Conservation (phyloP, 2,888 invertebrate species). For the Drosophila formosana region DNA sequence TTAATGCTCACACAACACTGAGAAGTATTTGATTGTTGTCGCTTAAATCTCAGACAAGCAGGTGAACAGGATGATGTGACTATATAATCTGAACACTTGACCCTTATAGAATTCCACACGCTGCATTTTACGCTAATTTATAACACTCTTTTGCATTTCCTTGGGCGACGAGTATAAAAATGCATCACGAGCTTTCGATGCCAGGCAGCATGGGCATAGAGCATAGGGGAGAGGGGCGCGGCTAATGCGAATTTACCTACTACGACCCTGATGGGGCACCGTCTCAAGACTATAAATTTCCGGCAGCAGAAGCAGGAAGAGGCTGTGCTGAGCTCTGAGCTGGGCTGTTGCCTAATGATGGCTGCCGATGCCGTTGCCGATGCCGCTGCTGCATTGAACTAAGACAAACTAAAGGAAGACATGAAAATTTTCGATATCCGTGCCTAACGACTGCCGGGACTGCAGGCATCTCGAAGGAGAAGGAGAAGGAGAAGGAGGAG, state of each 20-base stretch:
- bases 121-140: too few relatives aligned
- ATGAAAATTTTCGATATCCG: conserved; percentile 80
- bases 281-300: conserved; percentile 72
- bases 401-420: conserved; percentile 82
- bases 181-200: too few relatives aligned
- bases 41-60: too few relatives aligned
- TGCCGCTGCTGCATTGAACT: conserved; percentile 49
- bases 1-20: too few relatives aligned
- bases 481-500: not conserved
- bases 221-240: conserved; percentile 4
- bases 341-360: conserved; percentile 60
- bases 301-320: conserved; percentile 38
- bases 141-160: too few relatives aligned
- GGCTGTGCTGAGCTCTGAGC: not conserved
- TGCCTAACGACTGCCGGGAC: conserved; percentile 73
- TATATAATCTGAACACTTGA: too few relatives aligned
- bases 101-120: too few relatives aligned
- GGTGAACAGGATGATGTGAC: too few relatives aligned
- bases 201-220: too few relatives aligned
- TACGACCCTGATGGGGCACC: conserved; percentile 42
- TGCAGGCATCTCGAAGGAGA: not conserved
- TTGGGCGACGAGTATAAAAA: too few relatives aligned
- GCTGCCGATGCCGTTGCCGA: conserved; percentile 35
- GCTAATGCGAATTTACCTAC: conserved; percentile 72
- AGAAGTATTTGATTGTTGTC: too few relatives aligned